Evolutionary conservation across 2,797 vertebrate genomes (phyloP).

Genomic region (Cynopterus sphinx): DNA sequence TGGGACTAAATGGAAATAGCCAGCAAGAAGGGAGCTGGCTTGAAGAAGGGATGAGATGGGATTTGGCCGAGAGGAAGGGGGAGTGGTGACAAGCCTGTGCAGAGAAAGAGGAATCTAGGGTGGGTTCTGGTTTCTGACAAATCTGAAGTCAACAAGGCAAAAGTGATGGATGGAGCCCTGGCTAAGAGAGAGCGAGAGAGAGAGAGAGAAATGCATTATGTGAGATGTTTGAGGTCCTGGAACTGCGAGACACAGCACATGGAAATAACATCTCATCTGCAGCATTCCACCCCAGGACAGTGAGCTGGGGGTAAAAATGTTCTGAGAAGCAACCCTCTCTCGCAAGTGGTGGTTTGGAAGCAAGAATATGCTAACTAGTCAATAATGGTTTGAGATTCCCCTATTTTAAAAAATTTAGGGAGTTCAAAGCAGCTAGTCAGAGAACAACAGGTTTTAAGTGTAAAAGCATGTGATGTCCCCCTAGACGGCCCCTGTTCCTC

Average conservation of each 20-base stretch:
- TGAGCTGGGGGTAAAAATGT: neutral
- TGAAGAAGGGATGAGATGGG: neutral
- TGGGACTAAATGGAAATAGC: neutral
- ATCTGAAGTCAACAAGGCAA: neutral
- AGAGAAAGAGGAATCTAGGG: neutral
- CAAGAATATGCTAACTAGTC: neutral
- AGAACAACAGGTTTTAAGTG: neutral
- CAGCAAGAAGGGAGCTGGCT: no score
- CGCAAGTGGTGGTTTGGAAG: neutral
- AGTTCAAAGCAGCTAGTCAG: neutral
- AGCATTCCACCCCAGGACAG: neutral
- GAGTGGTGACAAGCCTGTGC: no score
- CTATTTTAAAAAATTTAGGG: neutral
- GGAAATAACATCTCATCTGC: neutral
- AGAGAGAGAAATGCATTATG: rapidly evolving
- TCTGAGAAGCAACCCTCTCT: neutral
- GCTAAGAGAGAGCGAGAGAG: neutral
- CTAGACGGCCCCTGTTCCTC: neutral
- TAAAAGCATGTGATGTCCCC: neutral
- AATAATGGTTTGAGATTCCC: neutral
- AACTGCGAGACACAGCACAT: rapidly evolving
- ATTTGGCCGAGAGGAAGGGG: neutral
- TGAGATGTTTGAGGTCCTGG: neutral
- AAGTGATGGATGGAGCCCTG: neutral
- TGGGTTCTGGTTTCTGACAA: conserved; percentile 25